Percentiles rank a stretch among this genome's conserved stretches.
Evolutionary conservation across 2,888 invertebrate species (phyloP).

Genomic region (Noctua janthina): DNA sequence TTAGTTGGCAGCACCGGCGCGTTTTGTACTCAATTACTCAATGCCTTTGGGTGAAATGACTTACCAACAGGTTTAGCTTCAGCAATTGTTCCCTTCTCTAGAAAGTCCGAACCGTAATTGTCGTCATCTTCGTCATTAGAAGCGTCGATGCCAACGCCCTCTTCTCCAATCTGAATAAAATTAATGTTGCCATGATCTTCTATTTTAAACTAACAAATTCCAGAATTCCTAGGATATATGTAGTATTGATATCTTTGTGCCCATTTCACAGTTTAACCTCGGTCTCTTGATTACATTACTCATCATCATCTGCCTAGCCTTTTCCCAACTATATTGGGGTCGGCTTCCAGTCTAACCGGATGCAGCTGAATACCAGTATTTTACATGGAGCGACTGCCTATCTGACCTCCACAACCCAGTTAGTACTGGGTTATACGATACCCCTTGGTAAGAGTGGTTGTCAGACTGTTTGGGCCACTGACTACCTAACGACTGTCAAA

Average conservation of each 20-base stretch:
- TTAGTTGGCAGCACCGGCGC: constrained; percentile 38
- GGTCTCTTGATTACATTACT: background rate
- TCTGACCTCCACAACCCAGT: too few relatives aligned
- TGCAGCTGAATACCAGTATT: too few relatives aligned
- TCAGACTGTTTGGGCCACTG: too few relatives aligned
- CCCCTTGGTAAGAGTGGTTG: too few relatives aligned
- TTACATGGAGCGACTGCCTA: too few relatives aligned
- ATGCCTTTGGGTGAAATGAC: constrained; percentile 57
- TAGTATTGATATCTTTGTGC: background rate
- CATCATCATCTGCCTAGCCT: too few relatives aligned
- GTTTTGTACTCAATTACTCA: background rate
- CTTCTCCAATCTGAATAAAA: constrained; percentile 83
- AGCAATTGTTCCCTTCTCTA: constrained; percentile 88
- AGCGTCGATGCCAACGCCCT: constrained; percentile 82
- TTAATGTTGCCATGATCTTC: background rate
- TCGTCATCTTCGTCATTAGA: constrained; percentile 80
- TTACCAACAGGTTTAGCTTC: constrained; percentile 94
- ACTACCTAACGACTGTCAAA: too few relatives aligned
- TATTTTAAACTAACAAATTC: background rate
- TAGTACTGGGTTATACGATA: too few relatives aligned
- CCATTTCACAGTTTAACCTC: background rate
- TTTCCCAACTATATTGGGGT: too few relatives aligned
- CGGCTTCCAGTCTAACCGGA: too few relatives aligned
- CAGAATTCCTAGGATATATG: background rate
- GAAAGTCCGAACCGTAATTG: constrained; percentile 81